These are phyloP conservation scores for Euphonia xanthogaster DNA, from an alignment of 2,797 vertebrate genomes.

Conservation along the genomic window DNA sequence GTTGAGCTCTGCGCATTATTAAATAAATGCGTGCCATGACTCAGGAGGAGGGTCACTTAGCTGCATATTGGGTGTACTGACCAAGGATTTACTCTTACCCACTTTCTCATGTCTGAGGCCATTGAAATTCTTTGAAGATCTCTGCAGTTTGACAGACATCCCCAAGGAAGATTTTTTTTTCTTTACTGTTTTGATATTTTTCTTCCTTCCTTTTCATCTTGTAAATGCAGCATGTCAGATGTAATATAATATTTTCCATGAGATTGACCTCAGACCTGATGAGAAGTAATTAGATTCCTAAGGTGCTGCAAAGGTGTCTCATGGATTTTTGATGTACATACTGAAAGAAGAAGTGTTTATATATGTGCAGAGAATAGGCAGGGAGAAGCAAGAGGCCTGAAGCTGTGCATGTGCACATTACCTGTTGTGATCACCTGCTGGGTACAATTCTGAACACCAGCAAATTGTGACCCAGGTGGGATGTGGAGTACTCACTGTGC, in stretches of 20 bases:
- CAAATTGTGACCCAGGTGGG: background rate
- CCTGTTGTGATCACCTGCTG: background rate
- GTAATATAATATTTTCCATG: slow-evolving; percentile 49
- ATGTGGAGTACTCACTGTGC: background rate
- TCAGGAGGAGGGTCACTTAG: slow-evolving; percentile 62
- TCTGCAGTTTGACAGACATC: slow-evolving; percentile 67
- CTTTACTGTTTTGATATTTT: slow-evolving; percentile 58
- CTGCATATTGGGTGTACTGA: slow-evolving; percentile 47
- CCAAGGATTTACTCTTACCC: slow-evolving; percentile 54
- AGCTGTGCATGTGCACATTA: background rate
- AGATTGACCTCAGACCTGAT: slow-evolving; percentile 57
- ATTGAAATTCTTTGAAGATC: slow-evolving; percentile 72
- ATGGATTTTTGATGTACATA: background rate
- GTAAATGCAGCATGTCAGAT: slow-evolving; percentile 63
- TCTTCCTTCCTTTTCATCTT: slow-evolving; percentile 61
- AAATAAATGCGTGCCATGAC: slow-evolving; percentile 63
- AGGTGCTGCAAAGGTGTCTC: slow-evolving; percentile 1
- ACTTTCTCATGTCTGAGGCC: slow-evolving; percentile 58
- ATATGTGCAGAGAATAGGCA: background rate
- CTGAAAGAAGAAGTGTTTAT: background rate
- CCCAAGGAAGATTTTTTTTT: slow-evolving; percentile 66
- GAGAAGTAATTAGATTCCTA: slow-evolving; percentile 71
- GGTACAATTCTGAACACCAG: background rate
- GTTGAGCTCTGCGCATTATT: slow-evolving; percentile 64
- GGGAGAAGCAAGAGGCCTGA: background rate